phyloP scores from a whole-genome alignment of 1,140 invertebrate genomes.

The Phthorimaea operculella region DNA sequence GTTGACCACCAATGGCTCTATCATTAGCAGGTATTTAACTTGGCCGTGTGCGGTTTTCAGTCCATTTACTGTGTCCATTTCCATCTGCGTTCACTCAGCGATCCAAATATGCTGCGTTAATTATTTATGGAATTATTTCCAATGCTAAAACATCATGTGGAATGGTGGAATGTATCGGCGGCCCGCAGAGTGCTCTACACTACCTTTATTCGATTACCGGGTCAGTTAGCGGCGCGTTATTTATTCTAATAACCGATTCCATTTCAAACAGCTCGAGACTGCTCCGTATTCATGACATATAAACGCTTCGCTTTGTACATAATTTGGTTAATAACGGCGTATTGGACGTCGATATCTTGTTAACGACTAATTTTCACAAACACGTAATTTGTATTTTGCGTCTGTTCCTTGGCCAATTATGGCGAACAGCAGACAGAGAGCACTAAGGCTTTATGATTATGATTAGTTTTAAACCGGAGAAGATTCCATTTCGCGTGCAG shows the following conservation, averaged over 20 bases:
- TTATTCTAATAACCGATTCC: background rate
- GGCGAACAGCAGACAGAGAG: no score
- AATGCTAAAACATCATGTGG: conserved; percentile 50
- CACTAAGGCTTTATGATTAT: no score
- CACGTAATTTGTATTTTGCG: no score
- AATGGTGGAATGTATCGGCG: conserved; percentile 29
- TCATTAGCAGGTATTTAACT: conserved; percentile 65
- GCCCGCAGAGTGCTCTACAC: conserved; percentile 12
- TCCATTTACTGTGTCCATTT: conserved; percentile 64
- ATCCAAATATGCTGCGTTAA: conserved; percentile 57
- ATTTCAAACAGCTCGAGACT: background rate
- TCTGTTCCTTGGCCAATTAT: no score
- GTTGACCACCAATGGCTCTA: conserved; percentile 47
- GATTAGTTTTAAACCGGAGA: no score
- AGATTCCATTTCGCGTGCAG: no score
- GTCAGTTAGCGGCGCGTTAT: conserved; percentile 19
- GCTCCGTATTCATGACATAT: no score
- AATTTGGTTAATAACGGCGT: no score
- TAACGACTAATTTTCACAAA: no score
- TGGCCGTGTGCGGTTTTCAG: conserved; percentile 60
- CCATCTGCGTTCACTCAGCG: conserved; percentile 49
- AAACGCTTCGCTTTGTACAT: no score
- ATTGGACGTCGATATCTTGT: no score
- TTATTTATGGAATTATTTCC: conserved; percentile 65
- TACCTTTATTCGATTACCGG: conserved; percentile 52